A percentile compares a stretch with the other conserved stretches of the same genome.
These are phyloP conservation scores for Aleiodes leptofemur DNA, from an alignment of 2,888 invertebrate genomes.

Conservation along the genomic window DNA sequence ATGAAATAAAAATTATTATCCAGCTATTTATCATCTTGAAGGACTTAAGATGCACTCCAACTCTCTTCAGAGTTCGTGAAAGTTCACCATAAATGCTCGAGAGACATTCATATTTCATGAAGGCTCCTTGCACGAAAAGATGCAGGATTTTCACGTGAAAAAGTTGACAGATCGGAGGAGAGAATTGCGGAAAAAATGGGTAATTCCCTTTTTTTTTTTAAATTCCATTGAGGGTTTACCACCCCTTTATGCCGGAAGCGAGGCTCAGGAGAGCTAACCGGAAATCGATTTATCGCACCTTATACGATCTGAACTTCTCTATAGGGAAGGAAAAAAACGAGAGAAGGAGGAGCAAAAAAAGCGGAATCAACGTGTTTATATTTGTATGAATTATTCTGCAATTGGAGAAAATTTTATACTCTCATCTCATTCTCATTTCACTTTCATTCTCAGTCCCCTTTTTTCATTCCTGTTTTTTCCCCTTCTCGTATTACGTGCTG, in stretches of 20 bases:
- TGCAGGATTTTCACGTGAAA: too few species aligned
- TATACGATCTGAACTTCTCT: conserved; percentile 10
- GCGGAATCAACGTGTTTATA: background rate
- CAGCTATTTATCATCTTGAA: too few species aligned
- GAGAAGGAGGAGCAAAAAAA: background rate
- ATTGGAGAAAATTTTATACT: background rate
- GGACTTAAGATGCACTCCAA: too few species aligned
- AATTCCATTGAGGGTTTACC: background rate
- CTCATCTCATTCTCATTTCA: background rate
- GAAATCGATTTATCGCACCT: conserved; percentile 33
- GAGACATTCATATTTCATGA: background rate
- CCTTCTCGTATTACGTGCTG: too few species aligned
- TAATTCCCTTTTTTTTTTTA: too few species aligned
- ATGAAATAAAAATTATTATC: too few species aligned
- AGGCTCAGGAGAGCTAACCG: conserved; percentile 2
- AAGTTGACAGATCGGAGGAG: too few species aligned
- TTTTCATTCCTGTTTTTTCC: background rate
- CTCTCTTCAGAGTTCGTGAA: too few species aligned
- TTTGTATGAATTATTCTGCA: background rate
- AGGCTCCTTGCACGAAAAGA: background rate
- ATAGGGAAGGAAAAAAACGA: background rate
- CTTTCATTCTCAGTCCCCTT: background rate
- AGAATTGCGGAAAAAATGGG: too few species aligned
- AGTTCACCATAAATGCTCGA: too few species aligned
- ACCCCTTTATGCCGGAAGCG: background rate